phyloP scores from a whole-genome alignment of 1,140 invertebrate species.

The Patella vulgata region DNA sequence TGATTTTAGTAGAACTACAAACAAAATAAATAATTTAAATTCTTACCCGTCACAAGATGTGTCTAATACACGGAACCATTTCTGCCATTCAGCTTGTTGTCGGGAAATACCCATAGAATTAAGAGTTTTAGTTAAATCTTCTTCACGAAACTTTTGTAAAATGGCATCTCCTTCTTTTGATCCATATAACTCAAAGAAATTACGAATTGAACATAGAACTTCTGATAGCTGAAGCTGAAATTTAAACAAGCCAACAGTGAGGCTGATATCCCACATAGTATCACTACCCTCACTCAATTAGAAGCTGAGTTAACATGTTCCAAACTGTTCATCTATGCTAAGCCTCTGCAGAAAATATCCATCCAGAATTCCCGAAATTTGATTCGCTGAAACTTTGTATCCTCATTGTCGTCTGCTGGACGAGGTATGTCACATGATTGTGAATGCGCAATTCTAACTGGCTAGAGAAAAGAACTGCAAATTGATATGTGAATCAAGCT shows the following conservation, averaged over 20 bases:
- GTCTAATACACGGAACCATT: conserved; percentile 77
- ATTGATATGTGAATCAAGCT: no score
- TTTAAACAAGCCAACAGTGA: conserved; percentile 38
- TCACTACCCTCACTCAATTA: background rate
- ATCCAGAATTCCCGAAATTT: no score
- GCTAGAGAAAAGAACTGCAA: no score
- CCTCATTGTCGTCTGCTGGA: no score
- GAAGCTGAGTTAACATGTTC: background rate
- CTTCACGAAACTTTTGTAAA: conserved; percentile 64
- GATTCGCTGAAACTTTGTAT: no score
- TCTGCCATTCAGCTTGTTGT: conserved; percentile 69
- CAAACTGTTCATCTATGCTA: no score
- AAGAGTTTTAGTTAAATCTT: conserved; percentile 89
- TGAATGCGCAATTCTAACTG: no score
- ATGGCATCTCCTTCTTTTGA: conserved; percentile 66
- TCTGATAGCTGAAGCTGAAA: conserved; percentile 94
- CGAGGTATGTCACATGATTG: no score
- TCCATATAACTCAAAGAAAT: conserved; percentile 91
- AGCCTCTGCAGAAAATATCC: no score
- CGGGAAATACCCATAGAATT: conserved; percentile 66
- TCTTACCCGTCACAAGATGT: conserved; percentile 57
- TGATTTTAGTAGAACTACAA: no score
- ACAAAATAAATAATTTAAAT: no score
- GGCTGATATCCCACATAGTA: background rate
- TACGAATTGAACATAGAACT: conserved; percentile 92